Evolutionary conservation across 2,797 vertebrate genomes (phyloP).

Genomic region (Tympanoctomys barrerae): DNA sequence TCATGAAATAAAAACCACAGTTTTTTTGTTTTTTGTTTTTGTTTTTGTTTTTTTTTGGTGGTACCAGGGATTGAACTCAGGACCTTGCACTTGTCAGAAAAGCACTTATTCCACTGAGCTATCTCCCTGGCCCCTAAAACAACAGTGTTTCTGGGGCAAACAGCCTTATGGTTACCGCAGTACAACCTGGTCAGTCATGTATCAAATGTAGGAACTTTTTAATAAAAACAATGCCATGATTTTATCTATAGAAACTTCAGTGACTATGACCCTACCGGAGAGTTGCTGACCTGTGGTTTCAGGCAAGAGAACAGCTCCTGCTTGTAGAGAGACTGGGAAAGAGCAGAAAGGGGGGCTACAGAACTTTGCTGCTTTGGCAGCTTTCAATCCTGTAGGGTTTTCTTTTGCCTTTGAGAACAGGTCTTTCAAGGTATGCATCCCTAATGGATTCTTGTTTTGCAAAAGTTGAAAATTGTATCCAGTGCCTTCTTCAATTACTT

Average conservation of each 20-base stretch:
- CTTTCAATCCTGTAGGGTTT: neutral
- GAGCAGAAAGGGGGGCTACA: neutral
- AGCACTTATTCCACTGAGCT: too few species aligned
- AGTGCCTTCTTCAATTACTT: neutral
- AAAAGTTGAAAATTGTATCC: slow-evolving; percentile 44
- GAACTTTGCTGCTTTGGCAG: neutral
- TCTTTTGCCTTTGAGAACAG: neutral
- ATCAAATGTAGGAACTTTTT: neutral
- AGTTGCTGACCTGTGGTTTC: neutral
- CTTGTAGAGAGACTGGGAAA: neutral
- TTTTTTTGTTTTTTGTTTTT: neutral
- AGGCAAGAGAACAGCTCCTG: neutral
- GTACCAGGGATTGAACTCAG: too few species aligned
- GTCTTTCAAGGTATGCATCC: neutral
- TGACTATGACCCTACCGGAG: neutral
- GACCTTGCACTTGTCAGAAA: too few species aligned
- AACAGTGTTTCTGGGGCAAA: neutral
- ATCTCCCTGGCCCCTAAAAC: neutral
- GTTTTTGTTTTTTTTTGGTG: too few species aligned
- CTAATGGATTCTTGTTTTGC: neutral
- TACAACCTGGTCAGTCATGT: neutral
- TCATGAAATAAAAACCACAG: neutral
- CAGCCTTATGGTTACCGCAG: neutral
- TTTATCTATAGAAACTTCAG: neutral
- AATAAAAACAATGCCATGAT: neutral